These are phyloP conservation scores for Sorex fumeus DNA, from an alignment of 2,113 vertebrate species.

Conservation along the genomic window DNA sequence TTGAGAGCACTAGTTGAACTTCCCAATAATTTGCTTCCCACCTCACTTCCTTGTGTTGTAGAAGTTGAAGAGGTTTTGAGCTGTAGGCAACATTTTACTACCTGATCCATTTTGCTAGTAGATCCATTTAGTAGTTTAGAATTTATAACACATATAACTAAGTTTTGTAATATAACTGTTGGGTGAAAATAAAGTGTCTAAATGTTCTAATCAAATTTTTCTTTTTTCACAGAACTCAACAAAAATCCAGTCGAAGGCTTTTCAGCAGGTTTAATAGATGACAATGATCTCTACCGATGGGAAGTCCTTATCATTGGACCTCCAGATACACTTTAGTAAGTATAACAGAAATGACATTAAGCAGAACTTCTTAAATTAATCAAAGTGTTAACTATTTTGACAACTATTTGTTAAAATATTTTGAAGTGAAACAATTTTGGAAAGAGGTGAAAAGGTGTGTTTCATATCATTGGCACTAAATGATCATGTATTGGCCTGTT, in stretches of 20 bases:
- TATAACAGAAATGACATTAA: constrained; percentile 78
- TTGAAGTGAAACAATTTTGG: constrained; percentile 7
- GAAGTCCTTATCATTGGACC: constrained; percentile 99
- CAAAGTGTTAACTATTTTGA: constrained; percentile 42
- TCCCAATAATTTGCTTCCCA: background rate
- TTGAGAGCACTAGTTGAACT: background rate
- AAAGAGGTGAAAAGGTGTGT: background rate
- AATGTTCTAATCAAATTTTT: constrained; percentile 77
- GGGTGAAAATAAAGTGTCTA: constrained; percentile 31
- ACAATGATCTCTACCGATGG: constrained; percentile 99
- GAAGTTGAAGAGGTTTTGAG: constrained; percentile 10
- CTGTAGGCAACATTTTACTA: constrained; percentile 31
- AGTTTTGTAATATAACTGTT: constrained; percentile 42
- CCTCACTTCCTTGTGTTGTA: background rate
- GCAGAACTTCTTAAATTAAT: constrained; percentile 25
- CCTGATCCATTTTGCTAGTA: background rate
- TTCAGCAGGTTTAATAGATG: constrained; percentile 99
- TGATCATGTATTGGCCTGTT: background rate
- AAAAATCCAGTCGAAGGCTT: constrained; percentile 99
- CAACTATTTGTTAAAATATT: background rate
- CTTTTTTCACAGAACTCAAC: constrained; percentile 95
- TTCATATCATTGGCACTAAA: background rate
- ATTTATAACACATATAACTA: constrained; percentile 21
- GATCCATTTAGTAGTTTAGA: background rate
- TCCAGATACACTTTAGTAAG: constrained; percentile 99